These are phyloP conservation scores for Vanessa cardui DNA, from an alignment of 2,888 invertebrate genomes.

Conservation along the genomic window DNA sequence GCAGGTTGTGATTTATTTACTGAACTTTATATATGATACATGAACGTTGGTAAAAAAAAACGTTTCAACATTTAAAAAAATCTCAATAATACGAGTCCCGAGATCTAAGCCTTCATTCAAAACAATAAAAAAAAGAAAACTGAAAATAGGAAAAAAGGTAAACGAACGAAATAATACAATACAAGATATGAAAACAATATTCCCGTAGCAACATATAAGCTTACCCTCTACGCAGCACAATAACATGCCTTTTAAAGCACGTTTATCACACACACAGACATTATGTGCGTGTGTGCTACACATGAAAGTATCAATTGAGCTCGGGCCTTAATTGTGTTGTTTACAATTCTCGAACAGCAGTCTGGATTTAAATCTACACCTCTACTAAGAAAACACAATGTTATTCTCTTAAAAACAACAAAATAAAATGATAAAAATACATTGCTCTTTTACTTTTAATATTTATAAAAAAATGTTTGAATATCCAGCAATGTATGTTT, in stretches of 20 bases:
- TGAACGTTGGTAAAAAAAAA: too few relatives aligned
- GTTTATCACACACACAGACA: constrained; percentile 22
- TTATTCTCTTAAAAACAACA: not conserved
- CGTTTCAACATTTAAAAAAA: not conserved
- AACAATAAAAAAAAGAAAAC: not conserved
- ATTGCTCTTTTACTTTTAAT: not conserved
- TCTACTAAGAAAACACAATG: constrained; percentile 6
- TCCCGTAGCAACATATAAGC: not conserved
- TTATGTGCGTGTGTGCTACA: constrained; percentile 29
- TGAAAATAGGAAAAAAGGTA: not conserved
- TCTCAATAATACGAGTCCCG: not conserved
- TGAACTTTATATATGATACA: too few relatives aligned
- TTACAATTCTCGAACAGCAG: constrained; percentile 52
- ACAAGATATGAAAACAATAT: constrained; percentile 2
- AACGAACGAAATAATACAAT: constrained; percentile 1
- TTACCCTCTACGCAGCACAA: not conserved
- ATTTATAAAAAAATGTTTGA: not conserved
- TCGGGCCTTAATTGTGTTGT: constrained; percentile 65
- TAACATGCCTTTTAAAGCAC: constrained; percentile 1
- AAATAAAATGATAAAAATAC: not conserved
- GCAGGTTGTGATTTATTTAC: too few relatives aligned
- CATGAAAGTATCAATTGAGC: constrained; percentile 51
- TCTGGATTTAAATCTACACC: constrained; percentile 57
- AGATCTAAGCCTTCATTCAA: not conserved
- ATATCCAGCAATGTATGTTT: constrained; percentile 1